A percentile compares a stretch with the other conserved stretches of the same genome.
These are phyloP conservation scores for Dasypogon diadema DNA, from an alignment of 2,888 invertebrate species.

Conservation along the genomic window DNA sequence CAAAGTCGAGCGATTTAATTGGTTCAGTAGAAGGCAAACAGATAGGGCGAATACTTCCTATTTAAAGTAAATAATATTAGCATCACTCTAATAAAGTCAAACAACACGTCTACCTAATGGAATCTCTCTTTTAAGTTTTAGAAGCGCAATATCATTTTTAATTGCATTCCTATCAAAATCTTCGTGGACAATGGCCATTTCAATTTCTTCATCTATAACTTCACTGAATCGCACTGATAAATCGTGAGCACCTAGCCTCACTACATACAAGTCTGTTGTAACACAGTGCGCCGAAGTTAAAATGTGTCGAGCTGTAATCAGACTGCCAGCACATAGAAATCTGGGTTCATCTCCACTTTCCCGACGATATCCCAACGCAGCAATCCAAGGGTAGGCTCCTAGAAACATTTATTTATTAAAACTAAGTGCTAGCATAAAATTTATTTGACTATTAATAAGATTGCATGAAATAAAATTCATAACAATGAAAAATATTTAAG, in stretches of 20 bases:
- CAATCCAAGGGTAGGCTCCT: constrained; percentile 88
- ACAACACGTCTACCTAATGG: constrained; percentile 59
- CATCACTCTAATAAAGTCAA: not conserved
- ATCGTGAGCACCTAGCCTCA: constrained; percentile 84
- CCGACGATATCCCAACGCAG: constrained; percentile 75
- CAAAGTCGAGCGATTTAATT: constrained; percentile 69
- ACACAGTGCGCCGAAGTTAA: constrained; percentile 77
- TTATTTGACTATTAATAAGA: no score
- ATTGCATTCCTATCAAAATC: constrained; percentile 74
- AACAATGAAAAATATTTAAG: no score
- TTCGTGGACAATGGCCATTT: constrained; percentile 75
- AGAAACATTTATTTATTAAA: no score
- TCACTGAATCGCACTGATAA: constrained; percentile 75
- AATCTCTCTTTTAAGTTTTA: constrained; percentile 71
- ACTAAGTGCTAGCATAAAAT: no score
- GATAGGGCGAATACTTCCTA: constrained; percentile 74
- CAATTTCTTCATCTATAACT: constrained; percentile 75
- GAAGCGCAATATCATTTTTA: constrained; percentile 83
- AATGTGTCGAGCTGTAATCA: constrained; percentile 76
- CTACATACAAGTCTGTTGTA: constrained; percentile 68
- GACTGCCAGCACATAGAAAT: constrained; percentile 82
- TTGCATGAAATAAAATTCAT: no score
- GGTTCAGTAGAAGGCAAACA: constrained; percentile 77
- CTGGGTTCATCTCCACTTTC: not conserved
- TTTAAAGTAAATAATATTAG: not conserved